Base-by-base conservation (phyloP, 1,140 invertebrate genomes). In the Platyura marginata region DNA sequence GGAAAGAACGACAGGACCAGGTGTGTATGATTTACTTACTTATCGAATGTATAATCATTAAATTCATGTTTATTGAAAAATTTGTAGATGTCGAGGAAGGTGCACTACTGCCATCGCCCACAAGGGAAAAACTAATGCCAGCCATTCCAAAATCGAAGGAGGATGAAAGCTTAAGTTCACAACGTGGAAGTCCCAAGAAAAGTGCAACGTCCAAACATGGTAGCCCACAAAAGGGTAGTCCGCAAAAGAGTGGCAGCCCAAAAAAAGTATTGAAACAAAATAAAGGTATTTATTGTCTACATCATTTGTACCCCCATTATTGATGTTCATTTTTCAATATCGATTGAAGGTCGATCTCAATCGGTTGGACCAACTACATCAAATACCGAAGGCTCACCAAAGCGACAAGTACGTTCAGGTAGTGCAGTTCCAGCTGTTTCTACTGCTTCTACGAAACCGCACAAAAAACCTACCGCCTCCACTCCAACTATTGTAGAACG, bases 41-140 rank as follows among this genome's bases (percentile, higher is more conserved):
- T n/a, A n/a, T n/a, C 15, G 15, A 36, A 36, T 36, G 5, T n/a
- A 36, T 16, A n/a, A 9, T 16, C 5, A 9, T 36, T 5, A 36
- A 36, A 9, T 21, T 5, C 3, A 39, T 39, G 37, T 39, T 18
- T 9, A 39, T 20, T 39, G 16, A 39, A 39, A 9, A 11, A 16
- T 5, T 9, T 37, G 13, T 11, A 61, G 53, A 56, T 49, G 48
- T 57, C 62, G 71, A 66, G 43, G 70, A 72, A 48, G 69, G 69
- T 40, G 71, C 69, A 44, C 52, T 73, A 41, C 53, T 79, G 55
- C 69, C 74, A 48, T 79, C 76, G 54, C 75, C 75, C 37, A 79
- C 75, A 48, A 67, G 75, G 50, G 75, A 79, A 57, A 78, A 78
- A 59, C 56, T 79, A 48, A 75, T 78, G 66, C 76, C 76, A 44